Conservation (phyloP, 2,113 vertebrate genomes). For the Falco punctatus region DNA sequence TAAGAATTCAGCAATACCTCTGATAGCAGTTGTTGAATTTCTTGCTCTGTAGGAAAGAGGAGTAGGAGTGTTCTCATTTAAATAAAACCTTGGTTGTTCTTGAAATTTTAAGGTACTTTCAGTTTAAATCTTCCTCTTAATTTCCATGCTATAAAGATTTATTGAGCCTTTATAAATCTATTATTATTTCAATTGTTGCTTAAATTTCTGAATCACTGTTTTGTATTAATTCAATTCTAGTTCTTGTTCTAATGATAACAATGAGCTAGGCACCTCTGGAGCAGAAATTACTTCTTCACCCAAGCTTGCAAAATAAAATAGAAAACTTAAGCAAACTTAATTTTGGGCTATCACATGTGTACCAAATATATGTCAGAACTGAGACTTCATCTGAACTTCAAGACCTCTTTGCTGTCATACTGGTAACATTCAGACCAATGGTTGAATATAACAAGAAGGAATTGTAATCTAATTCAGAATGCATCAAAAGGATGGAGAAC, state of each 20-base stretch:
- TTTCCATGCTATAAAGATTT: neutral
- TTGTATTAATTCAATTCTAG: neutral
- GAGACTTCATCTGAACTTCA: neutral
- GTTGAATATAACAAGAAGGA: neutral
- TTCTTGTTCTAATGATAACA: neutral
- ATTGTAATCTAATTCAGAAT: neutral
- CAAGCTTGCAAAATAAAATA: neutral
- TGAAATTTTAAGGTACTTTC: neutral
- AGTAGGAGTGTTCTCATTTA: neutral
- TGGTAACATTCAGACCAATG: neutral
- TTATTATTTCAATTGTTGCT: neutral
- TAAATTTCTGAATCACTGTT: neutral
- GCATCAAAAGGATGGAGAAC: neutral
- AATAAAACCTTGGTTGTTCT: neutral
- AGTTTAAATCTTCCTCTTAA: neutral
- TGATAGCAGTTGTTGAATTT: neutral
- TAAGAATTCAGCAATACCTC: neutral
- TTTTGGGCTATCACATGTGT: neutral
- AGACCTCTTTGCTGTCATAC: neutral
- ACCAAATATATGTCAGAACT: neutral
- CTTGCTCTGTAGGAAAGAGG: fast-evolving
- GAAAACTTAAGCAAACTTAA: neutral
- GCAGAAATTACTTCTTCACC: neutral
- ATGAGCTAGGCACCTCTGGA: neutral
- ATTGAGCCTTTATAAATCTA: neutral